phyloP scores from a whole-genome alignment of 2,113 vertebrate genomes.

The Hemiscyllium ocellatum region DNA sequence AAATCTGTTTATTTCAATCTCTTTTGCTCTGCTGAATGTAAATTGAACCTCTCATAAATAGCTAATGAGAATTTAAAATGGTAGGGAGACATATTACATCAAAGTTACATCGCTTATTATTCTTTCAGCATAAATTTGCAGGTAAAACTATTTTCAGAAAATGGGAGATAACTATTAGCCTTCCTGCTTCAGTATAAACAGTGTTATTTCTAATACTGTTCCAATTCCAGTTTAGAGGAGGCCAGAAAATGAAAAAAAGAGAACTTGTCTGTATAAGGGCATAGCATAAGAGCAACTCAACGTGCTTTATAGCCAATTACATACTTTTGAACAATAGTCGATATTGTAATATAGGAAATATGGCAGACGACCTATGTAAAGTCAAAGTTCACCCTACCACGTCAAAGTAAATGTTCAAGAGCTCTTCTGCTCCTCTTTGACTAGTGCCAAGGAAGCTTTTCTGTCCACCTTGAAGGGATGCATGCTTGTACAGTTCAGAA shows the following conservation, averaged over 20 bases:
- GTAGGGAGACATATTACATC: not conserved
- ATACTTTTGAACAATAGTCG: no score
- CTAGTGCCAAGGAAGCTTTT: not conserved
- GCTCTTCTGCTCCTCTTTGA: not conserved
- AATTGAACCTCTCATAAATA: conserved; percentile 21
- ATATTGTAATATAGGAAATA: no score
- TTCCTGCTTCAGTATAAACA: not conserved
- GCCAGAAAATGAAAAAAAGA: no score
- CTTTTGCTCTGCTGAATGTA: not conserved
- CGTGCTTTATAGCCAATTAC: no score
- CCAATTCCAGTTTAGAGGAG: not conserved
- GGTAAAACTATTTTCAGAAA: not conserved
- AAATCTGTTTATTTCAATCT: not conserved
- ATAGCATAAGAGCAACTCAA: no score
- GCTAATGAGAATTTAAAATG: not conserved
- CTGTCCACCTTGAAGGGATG: not conserved
- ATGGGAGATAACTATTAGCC: not conserved
- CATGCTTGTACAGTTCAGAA: no score
- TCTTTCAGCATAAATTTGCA: not conserved
- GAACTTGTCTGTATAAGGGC: no score
- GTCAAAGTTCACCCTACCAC: not conserved
- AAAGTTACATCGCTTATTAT: not conserved
- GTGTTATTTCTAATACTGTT: not conserved
- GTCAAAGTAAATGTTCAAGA: not conserved
- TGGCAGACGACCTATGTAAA: no score